Conservation (phyloP, 2,888 invertebrate genomes). For the Ichneumoninae sp. region DNA sequence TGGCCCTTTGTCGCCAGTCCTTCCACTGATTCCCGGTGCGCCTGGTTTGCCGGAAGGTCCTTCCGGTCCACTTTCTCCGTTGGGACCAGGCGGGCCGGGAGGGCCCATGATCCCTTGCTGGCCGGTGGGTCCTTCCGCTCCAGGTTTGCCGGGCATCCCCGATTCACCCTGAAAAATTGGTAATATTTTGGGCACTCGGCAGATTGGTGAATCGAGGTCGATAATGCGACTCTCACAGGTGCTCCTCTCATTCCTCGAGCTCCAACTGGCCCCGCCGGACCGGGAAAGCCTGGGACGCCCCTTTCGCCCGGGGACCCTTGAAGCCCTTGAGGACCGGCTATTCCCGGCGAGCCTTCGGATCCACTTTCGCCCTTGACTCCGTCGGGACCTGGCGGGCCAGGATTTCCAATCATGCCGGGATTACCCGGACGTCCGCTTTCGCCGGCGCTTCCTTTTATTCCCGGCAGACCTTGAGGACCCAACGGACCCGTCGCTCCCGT, state of each 20-base stretch:
- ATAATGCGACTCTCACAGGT: conserved; percentile 84
- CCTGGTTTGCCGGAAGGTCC: conserved; percentile 89
- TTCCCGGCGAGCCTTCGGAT: conserved; percentile 89
- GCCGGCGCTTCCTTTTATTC: conserved; percentile 90
- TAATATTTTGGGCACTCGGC: background rate
- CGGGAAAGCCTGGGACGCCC: conserved; percentile 88
- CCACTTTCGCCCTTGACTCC: conserved; percentile 92
- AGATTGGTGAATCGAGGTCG: background rate
- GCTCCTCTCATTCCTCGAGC: conserved; percentile 88
- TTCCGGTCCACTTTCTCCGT: conserved; percentile 88
- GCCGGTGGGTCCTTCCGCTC: conserved; percentile 90
- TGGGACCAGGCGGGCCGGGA: conserved; percentile 88
- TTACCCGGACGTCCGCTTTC: conserved; percentile 89
- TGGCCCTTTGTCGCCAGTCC: conserved; percentile 92
- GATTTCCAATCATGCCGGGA: conserved; percentile 89
- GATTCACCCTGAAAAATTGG: conserved; percentile 87
- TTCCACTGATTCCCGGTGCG: conserved; percentile 89
- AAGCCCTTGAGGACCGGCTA: conserved; percentile 89
- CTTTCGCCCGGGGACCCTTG: conserved; percentile 89
- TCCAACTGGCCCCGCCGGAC: conserved; percentile 88
- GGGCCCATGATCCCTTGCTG: conserved; percentile 88
- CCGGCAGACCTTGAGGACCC: conserved; percentile 89
- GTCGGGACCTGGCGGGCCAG: conserved; percentile 90
- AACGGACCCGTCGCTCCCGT: conserved; percentile 89
- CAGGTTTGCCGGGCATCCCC: conserved; percentile 90